These are phyloP conservation scores for Gorsachius goisagi DNA, from an alignment of 2,113 vertebrate species.

Conservation along the genomic window DNA sequence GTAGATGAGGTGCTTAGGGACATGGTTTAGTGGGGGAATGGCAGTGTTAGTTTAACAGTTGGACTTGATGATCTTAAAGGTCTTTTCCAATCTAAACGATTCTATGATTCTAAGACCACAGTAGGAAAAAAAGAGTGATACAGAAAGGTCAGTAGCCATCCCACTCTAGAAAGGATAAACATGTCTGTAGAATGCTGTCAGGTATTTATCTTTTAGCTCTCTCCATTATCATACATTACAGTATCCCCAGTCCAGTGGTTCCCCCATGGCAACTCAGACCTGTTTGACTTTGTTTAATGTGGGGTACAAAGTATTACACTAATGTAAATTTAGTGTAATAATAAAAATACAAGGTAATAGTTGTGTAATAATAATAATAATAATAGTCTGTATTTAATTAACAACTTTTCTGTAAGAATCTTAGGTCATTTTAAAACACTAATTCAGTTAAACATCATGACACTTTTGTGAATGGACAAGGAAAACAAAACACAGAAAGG, in stretches of 20 bases:
- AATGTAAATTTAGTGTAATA: neutral
- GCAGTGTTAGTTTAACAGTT: too few relatives aligned
- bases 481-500: neutral
- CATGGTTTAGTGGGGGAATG: too few relatives aligned
- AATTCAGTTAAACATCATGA: neutral
- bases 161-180: neutral
- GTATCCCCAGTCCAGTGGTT: neutral
- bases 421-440: neutral
- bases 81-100: too few relatives aligned
- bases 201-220: neutral
- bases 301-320: neutral
- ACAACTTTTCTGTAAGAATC: neutral
- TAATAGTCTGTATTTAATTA: neutral
- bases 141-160: neutral
- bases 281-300: neutral
- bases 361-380: neutral
- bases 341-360: neutral
- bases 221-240: neutral
- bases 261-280: neutral
- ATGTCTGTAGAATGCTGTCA: neutral
- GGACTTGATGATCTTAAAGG: too few relatives aligned
- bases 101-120: neutral
- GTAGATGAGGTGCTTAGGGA: too few relatives aligned
- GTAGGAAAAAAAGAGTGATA: neutral
- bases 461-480: neutral